Percentiles rank a stretch among this genome's conserved stretches.
These are phyloP conservation scores for Neomonachus schauinslandi DNA, from an alignment of 2,113 vertebrate species.

Conservation along the genomic window DNA sequence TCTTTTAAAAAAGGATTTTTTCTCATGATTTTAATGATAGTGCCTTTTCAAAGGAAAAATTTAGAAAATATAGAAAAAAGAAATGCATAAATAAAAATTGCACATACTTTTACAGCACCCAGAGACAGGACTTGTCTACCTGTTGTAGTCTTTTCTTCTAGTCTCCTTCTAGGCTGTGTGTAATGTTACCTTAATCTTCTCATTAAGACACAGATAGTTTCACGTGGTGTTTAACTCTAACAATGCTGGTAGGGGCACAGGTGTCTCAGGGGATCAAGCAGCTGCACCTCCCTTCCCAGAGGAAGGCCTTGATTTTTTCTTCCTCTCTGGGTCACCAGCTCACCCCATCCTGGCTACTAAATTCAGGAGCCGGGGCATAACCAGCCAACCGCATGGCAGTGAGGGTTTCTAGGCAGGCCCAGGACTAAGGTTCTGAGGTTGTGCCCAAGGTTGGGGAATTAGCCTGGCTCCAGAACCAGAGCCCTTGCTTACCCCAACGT, in stretches of 20 bases:
- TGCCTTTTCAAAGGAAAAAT: neutral
- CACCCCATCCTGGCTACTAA: rapidly evolving
- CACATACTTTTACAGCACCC: neutral
- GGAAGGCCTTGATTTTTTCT: neutral
- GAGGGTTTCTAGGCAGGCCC: neutral
- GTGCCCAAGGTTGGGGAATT: neutral
- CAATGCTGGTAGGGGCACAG: neutral
- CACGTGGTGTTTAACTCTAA: rapidly evolving
- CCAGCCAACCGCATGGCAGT: no score
- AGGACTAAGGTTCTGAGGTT: neutral
- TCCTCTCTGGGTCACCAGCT: neutral
- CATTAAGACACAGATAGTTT: rapidly evolving
- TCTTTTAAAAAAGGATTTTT: neutral
- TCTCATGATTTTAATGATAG: neutral
- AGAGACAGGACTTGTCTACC: neutral
- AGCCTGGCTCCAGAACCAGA: neutral
- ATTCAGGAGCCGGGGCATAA: neutral
- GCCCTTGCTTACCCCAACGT: neutral
- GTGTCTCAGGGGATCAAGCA: neutral
- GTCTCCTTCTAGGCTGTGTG: neutral
- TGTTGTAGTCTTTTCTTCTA: neutral
- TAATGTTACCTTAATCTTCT: rapidly evolving
- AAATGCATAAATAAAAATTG: neutral
- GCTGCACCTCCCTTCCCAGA: neutral
- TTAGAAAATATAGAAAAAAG: neutral